Evolutionary conservation across 2,888 invertebrate genomes (phyloP).

Genomic region (Phaedon cochleariae): DNA sequence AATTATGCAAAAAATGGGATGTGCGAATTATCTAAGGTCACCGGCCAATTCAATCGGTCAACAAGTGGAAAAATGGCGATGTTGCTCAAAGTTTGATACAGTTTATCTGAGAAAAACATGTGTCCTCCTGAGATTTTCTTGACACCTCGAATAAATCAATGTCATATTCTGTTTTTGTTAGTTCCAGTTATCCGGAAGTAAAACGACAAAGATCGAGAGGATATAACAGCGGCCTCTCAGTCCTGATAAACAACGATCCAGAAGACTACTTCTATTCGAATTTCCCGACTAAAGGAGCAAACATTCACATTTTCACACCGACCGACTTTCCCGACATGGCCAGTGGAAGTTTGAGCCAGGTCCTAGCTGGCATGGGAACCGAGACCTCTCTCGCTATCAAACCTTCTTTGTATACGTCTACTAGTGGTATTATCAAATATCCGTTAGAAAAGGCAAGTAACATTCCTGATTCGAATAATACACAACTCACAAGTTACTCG

Average conservation of each 20-base stretch:
- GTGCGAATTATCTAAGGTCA: too few species aligned
- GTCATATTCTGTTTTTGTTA: neutral
- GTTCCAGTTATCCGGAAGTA: neutral
- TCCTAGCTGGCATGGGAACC: constrained; percentile 5
- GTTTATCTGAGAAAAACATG: too few species aligned
- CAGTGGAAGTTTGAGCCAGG: constrained; percentile 4
- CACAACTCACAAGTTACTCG: too few species aligned
- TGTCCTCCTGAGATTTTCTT: too few species aligned
- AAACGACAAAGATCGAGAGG: constrained; percentile 2
- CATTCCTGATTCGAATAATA: too few species aligned
- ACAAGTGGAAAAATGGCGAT: too few species aligned
- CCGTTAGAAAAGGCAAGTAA: constrained; percentile 3
- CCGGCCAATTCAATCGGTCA: too few species aligned
- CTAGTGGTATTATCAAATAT: neutral
- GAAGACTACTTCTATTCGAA: constrained; percentile 5
- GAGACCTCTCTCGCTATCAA: neutral
- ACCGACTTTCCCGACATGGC: constrained; percentile 7
- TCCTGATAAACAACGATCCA: constrained; percentile 7
- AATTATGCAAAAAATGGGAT: too few species aligned
- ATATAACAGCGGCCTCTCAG: neutral
- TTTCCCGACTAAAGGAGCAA: constrained; percentile 5
- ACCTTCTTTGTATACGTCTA: constrained; percentile 1
- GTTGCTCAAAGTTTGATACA: too few species aligned
- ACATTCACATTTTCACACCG: constrained; percentile 4
- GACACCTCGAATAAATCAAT: too few species aligned